phyloP scores from a whole-genome alignment of 2,113 vertebrate genomes.

The Hippopotamus amphibius region DNA sequence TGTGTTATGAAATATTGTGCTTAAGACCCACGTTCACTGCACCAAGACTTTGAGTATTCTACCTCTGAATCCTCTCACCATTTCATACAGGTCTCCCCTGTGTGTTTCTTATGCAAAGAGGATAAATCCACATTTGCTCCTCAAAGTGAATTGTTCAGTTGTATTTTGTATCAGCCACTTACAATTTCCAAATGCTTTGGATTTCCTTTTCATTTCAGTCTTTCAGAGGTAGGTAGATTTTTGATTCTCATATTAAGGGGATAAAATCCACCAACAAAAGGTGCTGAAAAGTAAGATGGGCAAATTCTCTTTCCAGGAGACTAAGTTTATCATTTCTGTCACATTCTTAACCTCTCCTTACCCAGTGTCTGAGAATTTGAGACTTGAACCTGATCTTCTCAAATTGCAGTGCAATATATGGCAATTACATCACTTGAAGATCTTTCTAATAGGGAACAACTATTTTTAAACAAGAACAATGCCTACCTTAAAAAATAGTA shows the following conservation, averaged over 20 bases:
- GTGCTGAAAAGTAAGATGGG: constrained; percentile 78
- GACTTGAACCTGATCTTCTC: constrained; percentile 82
- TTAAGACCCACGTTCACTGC: neutral
- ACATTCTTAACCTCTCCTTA: constrained; percentile 83
- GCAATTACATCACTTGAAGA: constrained; percentile 79
- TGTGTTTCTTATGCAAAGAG: neutral
- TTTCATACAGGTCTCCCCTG: neutral
- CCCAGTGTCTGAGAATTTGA: constrained; percentile 87
- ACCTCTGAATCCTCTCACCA: neutral
- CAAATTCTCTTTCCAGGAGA: constrained; percentile 72
- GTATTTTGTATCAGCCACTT: neutral
- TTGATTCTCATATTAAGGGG: constrained; percentile 60
- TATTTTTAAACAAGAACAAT: constrained; percentile 84
- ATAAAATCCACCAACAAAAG: constrained; percentile 73
- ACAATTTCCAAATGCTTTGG: constrained; percentile 24
- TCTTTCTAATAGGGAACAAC: constrained; percentile 67
- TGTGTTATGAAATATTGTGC: neutral
- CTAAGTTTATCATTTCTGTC: constrained; percentile 77
- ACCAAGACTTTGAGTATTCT: neutral
- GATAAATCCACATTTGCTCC: neutral
- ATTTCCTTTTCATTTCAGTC: constrained; percentile 47
- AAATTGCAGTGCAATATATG: constrained; percentile 82
- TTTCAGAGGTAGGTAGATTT: constrained; percentile 44
- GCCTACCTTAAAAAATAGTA: constrained; percentile 62
- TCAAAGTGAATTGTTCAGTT: neutral